Evolutionary conservation across 2,113 vertebrate species (phyloP).

Genomic region (Ceuthmochares aereus): DNA sequence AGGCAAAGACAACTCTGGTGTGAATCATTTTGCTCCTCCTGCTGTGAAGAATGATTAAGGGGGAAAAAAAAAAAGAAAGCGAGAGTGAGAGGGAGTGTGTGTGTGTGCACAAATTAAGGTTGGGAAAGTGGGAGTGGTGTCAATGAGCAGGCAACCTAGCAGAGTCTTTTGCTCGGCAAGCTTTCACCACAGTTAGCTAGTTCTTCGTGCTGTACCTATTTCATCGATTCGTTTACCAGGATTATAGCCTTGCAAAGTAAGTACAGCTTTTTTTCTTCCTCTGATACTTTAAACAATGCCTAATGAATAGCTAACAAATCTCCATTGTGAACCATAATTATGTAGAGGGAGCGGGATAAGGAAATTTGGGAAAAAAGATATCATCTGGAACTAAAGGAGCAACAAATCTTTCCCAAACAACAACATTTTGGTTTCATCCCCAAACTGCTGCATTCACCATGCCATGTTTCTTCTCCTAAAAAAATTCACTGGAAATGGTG

Average conservation of each 20-base stretch:
- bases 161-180: neutral
- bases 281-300: neutral
- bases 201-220: neutral
- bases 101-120: neutral
- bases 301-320: neutral
- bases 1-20: conserved; percentile 59
- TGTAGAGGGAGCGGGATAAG: neutral
- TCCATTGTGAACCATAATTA: neutral
- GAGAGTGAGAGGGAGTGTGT: conserved; percentile 31
- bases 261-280: conserved; percentile 6
- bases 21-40: conserved; percentile 65
- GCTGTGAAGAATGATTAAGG: conserved; percentile 62
- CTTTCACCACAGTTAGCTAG: neutral
- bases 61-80: neutral
- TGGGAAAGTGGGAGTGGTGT: conserved; percentile 64
- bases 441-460: neutral
- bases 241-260: conserved; percentile 70
- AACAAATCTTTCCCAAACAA: neutral
- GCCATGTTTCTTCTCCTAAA: neutral
- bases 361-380: neutral
- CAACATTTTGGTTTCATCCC: neutral
- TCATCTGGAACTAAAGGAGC: neutral
- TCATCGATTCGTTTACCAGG: neutral
- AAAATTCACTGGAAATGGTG: neutral
- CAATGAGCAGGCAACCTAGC: conserved; percentile 30